Evolutionary conservation across 2,888 invertebrate genomes (phyloP).

Genomic region (Autographa gamma): DNA sequence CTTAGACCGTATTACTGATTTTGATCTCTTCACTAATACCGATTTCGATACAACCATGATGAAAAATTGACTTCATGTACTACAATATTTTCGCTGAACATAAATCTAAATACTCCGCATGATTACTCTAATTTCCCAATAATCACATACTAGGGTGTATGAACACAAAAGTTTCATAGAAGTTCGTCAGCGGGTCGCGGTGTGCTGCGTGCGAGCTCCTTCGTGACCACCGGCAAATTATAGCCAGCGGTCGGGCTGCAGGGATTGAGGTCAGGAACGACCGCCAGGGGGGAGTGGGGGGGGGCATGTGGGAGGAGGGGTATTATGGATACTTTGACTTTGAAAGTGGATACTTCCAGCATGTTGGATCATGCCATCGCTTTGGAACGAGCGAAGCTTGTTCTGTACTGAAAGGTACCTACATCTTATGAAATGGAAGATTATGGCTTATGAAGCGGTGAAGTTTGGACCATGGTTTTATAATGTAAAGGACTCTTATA

Average conservation of each 20-base stretch:
- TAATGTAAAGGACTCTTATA: background rate
- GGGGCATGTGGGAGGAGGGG: background rate
- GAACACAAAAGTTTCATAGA: conserved; percentile 59
- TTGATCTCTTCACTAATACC: too few species aligned
- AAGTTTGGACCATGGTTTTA: background rate
- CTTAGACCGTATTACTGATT: too few species aligned
- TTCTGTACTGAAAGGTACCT: conserved; percentile 24
- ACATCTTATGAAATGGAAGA: background rate
- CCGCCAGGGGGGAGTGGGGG: background rate
- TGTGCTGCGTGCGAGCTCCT: conserved; percentile 57
- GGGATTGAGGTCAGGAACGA: conserved; percentile 19
- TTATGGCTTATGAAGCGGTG: background rate
- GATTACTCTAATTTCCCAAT: conserved; percentile 54
- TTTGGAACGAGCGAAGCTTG: conserved; percentile 44
- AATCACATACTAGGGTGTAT: conserved; percentile 50
- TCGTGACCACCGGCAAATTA: conserved; percentile 54
- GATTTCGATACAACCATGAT: too few species aligned
- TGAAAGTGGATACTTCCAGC: conserved; percentile 59
- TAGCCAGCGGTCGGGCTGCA: conserved; percentile 31
- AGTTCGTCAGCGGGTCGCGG: conserved; percentile 49
- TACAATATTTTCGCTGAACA: background rate
- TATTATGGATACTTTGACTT: conserved; percentile 62
- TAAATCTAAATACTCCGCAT: conserved; percentile 8
- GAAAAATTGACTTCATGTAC: too few species aligned
- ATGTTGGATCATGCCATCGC: conserved; percentile 45